Evolutionary conservation across 2,113 vertebrate species (phyloP), one percentile per base, ranked within the genome.

Genomic region (Gorsachius goisagi): DNA sequence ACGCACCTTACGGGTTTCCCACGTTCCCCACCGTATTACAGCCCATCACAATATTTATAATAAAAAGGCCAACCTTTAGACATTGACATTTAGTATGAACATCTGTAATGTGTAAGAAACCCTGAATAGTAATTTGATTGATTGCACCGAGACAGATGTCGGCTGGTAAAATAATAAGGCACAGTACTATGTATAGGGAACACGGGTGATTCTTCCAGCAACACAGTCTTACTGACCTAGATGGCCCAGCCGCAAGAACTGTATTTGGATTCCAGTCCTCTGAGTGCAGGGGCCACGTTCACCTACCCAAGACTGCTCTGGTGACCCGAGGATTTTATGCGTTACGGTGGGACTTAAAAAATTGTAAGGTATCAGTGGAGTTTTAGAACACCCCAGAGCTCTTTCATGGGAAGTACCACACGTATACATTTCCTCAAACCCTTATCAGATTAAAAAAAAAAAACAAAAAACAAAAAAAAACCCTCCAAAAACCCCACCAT

Each of bases 81-180:
- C 2, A 2, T 1, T 22, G 83, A 89, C 55, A 30, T 15, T 67
- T 1, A 14, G 12, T 2, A 16, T 28, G 83, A 94, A 89, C 76
- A 30, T n/a, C 79, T 85, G 93, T 45, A 58, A 4, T 0, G 81
- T 14, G 2, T 7, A 20, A 69, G 72, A 94, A 58, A 15, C 79
- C 93, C 95, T 64, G 87, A 62, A 27, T 0, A 80, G 82, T 28
- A 6, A 15, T 4, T 17, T 10, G 74, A n/a, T 17, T 10, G 74
- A n/a, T 23, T 87, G 89, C 39, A 68, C 59, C 6, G 1, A 91
- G 95, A 71, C 76, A 33, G 82, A 82, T 47, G 77, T 41, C 68
- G 68, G 90, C 80, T 87, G 85, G 45, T 50, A 35, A 92, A 91
- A 76, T n/a, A 33, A 53, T 79, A 95, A 95, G 93, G 94, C 83